These are phyloP conservation scores for Platyura marginata DNA, from an alignment of 1,140 invertebrate species.

Conservation along the genomic window DNA sequence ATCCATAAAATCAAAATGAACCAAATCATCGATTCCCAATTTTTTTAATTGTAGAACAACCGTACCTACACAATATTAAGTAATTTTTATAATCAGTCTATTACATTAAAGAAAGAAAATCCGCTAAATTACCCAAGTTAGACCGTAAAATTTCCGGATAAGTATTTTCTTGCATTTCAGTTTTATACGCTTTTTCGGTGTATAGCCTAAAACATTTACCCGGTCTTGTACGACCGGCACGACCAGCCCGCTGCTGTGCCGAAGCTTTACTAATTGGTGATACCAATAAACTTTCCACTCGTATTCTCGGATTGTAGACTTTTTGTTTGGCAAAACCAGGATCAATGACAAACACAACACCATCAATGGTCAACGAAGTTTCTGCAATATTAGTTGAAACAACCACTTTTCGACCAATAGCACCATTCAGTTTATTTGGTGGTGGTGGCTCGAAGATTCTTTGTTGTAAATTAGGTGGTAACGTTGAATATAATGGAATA, in stretches of 20 bases:
- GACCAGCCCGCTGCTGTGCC: constrained; percentile 94
- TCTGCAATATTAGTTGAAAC: constrained; percentile 99
- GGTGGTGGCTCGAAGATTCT: constrained; percentile 93
- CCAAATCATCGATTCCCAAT: constrained; percentile 96
- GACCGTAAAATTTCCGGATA: constrained; percentile 88
- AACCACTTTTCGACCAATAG: constrained; percentile 89
- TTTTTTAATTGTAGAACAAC: constrained; percentile 98
- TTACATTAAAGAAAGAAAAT: neutral
- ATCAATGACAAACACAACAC: constrained; percentile 99
- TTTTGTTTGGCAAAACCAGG: constrained; percentile 99
- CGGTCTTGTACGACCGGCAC: constrained; percentile 89
- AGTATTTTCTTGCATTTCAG: constrained; percentile 99
- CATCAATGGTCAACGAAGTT: constrained; percentile 97
- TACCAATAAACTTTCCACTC: constrained; percentile 93
- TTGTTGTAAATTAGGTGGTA: constrained; percentile 95
- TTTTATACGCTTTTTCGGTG: constrained; percentile 96
- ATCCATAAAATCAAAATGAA: constrained; percentile 99
- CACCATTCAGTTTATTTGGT: constrained; percentile 80
- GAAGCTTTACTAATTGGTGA: constrained; percentile 98
- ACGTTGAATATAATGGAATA: constrained; percentile 95
- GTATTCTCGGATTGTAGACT: constrained; percentile 91
- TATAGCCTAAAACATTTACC: constrained; percentile 98
- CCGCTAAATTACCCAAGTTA: constrained; percentile 16
- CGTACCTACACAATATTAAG: constrained; percentile 27
- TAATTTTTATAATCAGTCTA: neutral